Conservation (phyloP, 2,888 invertebrate genomes). For the Clepsis dumicolana region DNA sequence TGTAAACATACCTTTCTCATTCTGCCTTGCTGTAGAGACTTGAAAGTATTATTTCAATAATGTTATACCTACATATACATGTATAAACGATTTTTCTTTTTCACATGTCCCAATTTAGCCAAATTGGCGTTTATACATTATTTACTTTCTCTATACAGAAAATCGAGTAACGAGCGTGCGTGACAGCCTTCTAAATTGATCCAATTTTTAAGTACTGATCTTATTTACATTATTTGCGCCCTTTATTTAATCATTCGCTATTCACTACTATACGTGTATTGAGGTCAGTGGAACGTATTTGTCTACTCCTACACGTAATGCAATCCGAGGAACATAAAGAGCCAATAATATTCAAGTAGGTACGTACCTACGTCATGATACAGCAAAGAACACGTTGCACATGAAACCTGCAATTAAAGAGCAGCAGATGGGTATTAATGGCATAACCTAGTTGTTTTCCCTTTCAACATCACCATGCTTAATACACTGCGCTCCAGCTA, state of each 20-base stretch:
- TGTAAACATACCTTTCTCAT: background rate
- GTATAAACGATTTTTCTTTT: background rate
- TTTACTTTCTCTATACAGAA: conserved; percentile 37
- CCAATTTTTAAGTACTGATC: background rate
- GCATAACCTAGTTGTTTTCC: conserved; percentile 19
- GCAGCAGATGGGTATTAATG: background rate
- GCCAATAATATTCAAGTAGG: background rate
- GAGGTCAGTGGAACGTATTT: background rate
- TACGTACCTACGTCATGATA: background rate
- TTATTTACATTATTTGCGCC: background rate
- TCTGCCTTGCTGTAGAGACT: background rate
- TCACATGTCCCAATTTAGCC: conserved; percentile 1
- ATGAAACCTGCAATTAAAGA: conserved; percentile 1
- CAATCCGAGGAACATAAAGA: background rate
- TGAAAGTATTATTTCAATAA: background rate
- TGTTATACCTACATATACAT: too few species aligned
- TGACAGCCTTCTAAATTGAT: conserved; percentile 5
- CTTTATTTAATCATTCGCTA: background rate
- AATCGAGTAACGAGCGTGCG: conserved; percentile 14
- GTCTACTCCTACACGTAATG: background rate
- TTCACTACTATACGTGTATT: background rate
- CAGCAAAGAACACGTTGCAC: background rate
- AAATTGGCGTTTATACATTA: conserved; percentile 20
- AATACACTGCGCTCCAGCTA: conserved; percentile 46
- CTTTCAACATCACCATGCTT: conserved; percentile 33